Conservation (phyloP, 1,140 invertebrate genomes). For the Lepidotrigona ventralis region DNA sequence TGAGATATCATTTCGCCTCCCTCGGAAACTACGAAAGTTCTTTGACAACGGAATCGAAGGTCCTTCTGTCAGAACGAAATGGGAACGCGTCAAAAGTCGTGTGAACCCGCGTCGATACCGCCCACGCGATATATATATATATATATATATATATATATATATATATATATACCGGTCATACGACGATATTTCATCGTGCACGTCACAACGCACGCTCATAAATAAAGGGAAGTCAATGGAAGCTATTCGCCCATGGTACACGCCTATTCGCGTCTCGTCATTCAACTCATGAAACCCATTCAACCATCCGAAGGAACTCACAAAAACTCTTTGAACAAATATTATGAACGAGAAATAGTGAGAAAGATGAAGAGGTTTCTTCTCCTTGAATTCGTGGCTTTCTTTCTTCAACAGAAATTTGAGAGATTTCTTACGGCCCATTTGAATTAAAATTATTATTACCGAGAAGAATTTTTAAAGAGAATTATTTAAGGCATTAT, state of each 20-base stretch:
- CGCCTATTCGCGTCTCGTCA: slow-evolving; percentile 34
- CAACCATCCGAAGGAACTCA: neutral
- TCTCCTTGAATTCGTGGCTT: neutral
- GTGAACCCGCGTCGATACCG: slow-evolving; percentile 44
- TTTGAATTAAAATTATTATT: too few species aligned
- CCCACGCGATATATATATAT: slow-evolving; percentile 32
- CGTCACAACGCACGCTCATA: slow-evolving; percentile 51
- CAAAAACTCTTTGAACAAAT: neutral
- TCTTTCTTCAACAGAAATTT: neutral
- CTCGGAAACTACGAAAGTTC: neutral
- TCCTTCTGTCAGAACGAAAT: slow-evolving; percentile 36
- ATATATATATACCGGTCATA: neutral
- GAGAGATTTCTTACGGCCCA: neutral
- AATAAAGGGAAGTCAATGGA: slow-evolving; percentile 41
- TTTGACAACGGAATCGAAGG: slow-evolving; percentile 8
- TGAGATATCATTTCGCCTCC: neutral
- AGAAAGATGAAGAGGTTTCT: neutral
- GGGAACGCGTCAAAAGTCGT: slow-evolving; percentile 36
- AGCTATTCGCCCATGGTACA: slow-evolving; percentile 18
- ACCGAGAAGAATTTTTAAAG: too few species aligned
- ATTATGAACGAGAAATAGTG: neutral
- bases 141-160: too few species aligned
- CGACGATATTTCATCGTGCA: slow-evolving; percentile 44
- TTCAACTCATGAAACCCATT: neutral
- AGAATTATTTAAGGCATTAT: too few species aligned